Conservation (phyloP, 2,797 vertebrate species). For the Hydrocynus forskahlii region DNA sequence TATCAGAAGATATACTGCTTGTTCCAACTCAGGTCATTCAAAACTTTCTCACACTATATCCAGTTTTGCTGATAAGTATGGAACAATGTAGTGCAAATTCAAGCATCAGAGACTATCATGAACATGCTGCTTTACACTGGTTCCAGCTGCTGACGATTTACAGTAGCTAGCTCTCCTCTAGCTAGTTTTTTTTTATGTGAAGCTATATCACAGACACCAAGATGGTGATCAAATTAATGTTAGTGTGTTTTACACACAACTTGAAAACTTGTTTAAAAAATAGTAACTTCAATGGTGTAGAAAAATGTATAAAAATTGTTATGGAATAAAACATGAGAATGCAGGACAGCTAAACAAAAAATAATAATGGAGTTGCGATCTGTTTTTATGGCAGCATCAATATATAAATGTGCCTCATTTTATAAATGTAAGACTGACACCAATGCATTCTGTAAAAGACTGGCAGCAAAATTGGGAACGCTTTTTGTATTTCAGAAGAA, state of each 20-base stretch:
- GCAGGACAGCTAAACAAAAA: too few relatives aligned
- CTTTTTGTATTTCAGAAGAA: background rate
- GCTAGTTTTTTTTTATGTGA: too few relatives aligned
- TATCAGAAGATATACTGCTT: constrained; percentile 14
- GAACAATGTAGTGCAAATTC: background rate
- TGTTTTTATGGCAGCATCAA: background rate
- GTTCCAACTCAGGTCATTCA: background rate
- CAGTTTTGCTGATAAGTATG: background rate
- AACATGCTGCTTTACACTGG: background rate
- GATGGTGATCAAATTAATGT: too few relatives aligned
- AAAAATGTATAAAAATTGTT: too few relatives aligned
- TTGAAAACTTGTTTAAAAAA: too few relatives aligned
- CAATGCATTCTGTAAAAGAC: background rate
- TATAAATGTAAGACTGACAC: background rate
- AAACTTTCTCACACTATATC: background rate
- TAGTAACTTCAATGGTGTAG: too few relatives aligned
- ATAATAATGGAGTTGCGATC: too few relatives aligned
- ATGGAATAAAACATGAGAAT: too few relatives aligned
- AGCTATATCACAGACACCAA: too few relatives aligned
- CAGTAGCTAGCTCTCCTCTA: too few relatives aligned
- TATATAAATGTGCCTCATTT: background rate
- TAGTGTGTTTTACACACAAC: too few relatives aligned
- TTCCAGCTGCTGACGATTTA: background rate
- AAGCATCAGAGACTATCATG: background rate
- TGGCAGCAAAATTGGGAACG: background rate